Conservation (phyloP, 2,797 vertebrate genomes). For the Microtus obscurus region DNA sequence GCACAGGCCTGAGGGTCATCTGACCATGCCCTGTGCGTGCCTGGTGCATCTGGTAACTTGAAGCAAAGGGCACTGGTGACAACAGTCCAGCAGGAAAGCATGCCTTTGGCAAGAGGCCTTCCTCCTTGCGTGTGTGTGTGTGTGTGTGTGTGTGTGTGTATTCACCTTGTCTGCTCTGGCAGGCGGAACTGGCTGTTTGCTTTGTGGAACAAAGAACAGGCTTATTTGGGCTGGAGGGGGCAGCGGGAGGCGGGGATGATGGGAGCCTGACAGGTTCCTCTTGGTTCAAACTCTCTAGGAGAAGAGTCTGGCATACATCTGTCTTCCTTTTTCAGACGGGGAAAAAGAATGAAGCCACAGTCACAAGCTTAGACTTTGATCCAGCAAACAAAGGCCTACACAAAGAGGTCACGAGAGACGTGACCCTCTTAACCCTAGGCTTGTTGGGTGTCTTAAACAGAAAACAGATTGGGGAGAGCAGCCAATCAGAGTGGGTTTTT, state of each 20-base stretch:
- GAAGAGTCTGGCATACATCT: neutral
- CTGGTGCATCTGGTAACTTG: constrained; percentile 43
- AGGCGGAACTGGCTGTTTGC: constrained; percentile 73
- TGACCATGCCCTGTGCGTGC: neutral
- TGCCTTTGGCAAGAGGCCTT: constrained; percentile 46
- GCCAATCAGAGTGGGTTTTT: neutral
- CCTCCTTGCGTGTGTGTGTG: constrained; percentile 51
- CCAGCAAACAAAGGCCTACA: neutral
- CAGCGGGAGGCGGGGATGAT: neutral
- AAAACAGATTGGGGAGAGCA: neutral
- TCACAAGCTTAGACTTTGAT: neutral
- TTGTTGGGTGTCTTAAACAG: neutral
- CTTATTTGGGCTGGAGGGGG: constrained; percentile 1
- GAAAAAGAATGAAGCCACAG: neutral
- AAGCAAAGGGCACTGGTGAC: constrained; percentile 19
- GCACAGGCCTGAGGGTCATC: neutral
- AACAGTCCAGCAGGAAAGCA: constrained; percentile 50
- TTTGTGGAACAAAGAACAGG: constrained; percentile 76
- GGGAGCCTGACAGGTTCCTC: neutral
- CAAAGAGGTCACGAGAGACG: neutral
- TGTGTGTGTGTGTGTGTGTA: neutral
- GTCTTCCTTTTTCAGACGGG: neutral
- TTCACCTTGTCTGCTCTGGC: constrained; percentile 19
- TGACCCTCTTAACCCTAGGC: neutral
- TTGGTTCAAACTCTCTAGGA: neutral